These are phyloP conservation scores for Drosophila takahashii DNA, from an alignment of 1,140 invertebrate genomes.

Conservation along the genomic window DNA sequence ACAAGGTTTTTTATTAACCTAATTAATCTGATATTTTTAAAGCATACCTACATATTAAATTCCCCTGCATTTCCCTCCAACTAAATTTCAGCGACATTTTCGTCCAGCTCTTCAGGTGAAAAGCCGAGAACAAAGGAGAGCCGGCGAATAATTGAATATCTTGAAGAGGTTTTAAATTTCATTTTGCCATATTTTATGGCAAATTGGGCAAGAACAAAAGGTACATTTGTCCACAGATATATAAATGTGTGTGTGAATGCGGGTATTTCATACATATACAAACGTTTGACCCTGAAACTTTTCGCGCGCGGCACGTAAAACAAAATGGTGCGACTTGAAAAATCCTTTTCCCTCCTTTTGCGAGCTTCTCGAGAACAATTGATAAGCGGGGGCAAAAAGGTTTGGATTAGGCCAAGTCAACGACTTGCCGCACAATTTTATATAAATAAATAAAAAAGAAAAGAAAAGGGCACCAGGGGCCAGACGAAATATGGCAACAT, in stretches of 20 bases:
- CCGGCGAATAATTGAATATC: constrained; percentile 13
- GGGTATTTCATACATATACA: background rate
- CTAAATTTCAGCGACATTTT: constrained; percentile 16
- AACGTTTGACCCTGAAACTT: constrained; percentile 40
- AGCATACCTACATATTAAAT: background rate
- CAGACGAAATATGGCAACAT: constrained; percentile 78
- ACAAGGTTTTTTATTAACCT: background rate
- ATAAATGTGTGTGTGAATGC: background rate
- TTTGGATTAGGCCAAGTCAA: constrained; percentile 47
- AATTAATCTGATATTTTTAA: too few relatives aligned
- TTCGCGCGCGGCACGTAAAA: constrained; percentile 45
- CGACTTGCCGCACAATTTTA: constrained; percentile 40
- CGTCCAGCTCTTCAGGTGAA: background rate
- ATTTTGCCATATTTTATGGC: constrained; percentile 42
- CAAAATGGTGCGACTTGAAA: constrained; percentile 42
- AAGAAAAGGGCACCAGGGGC: constrained; percentile 21
- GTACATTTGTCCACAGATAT: background rate
- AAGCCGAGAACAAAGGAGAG: background rate
- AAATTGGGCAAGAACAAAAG: constrained; percentile 45
- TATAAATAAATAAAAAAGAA: constrained; percentile 64
- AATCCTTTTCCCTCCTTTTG: constrained; percentile 43
- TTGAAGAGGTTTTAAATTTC: constrained; percentile 43
- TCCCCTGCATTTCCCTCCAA: background rate
- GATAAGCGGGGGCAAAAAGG: constrained; percentile 9
- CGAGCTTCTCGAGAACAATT: constrained; percentile 27